These are phyloP conservation scores for Potamarius usumacintae DNA, from an alignment of 2,113 vertebrate species.

Conservation along the genomic window DNA sequence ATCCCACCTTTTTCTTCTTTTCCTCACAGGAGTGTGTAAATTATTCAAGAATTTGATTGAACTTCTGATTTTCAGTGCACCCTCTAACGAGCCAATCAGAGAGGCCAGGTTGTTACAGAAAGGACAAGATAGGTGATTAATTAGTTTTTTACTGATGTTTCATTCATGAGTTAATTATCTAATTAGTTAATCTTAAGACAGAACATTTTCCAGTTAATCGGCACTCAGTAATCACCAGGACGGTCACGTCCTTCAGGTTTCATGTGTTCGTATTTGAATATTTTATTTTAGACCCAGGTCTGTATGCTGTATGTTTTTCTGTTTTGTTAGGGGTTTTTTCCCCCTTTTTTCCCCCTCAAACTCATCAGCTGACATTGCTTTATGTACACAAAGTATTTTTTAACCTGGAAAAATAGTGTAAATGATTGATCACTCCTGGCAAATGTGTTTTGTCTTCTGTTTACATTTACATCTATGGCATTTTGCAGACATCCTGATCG, in stretches of 20 bases:
- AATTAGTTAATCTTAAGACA: background rate
- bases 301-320: background rate
- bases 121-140: conserved; percentile 60
- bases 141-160: background rate
- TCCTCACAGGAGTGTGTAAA: conserved; percentile 22
- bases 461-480: background rate
- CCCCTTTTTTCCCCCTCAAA: too few species aligned
- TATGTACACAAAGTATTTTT: background rate
- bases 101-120: conserved; percentile 31
- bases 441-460: background rate
- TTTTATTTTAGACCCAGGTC: background rate
- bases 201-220: background rate
- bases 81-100: conserved; percentile 58
- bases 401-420: background rate
- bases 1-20: background rate
- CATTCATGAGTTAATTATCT: background rate
- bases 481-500: too few species aligned
- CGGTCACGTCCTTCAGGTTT: background rate
- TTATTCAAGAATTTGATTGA: conserved; percentile 53
- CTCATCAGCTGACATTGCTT: too few species aligned
- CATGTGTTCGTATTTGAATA: background rate
- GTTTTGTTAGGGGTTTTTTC: too few species aligned
- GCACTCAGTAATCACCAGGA: background rate
- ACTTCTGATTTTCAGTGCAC: conserved; percentile 50
- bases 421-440: background rate